Evolutionary conservation across 2,888 invertebrate species (phyloP).

Genomic region (Nycteola revayana): DNA sequence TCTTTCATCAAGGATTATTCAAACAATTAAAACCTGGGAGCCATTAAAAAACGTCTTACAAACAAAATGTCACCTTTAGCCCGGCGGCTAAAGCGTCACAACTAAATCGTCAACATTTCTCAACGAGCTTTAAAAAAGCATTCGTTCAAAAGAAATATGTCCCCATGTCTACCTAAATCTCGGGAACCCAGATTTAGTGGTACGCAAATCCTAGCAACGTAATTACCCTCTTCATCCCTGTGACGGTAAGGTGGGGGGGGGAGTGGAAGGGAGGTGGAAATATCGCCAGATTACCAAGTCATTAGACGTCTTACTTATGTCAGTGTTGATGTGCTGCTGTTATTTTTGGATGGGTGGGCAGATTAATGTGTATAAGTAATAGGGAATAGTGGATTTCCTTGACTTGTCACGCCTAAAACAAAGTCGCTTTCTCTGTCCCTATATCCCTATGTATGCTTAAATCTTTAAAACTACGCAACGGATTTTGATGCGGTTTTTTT

Average conservation of each 20-base stretch:
- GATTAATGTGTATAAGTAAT: too few species aligned
- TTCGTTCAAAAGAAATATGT: constrained; percentile 48
- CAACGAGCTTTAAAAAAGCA: constrained; percentile 41
- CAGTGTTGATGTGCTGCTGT: background rate
- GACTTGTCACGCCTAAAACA: too few species aligned
- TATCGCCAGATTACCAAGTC: constrained; percentile 29
- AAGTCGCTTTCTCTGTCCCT: too few species aligned
- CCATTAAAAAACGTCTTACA: too few species aligned
- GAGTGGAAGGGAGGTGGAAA: constrained; percentile 22
- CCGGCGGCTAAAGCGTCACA: background rate
- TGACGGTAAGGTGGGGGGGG: too few species aligned
- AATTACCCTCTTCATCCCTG: constrained; percentile 44
- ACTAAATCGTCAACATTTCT: constrained; percentile 7
- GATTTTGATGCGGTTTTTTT: too few species aligned
- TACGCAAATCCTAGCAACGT: constrained; percentile 52
- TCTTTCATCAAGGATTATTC: too few species aligned
- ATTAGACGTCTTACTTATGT: constrained; percentile 32
- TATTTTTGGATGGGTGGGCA: too few species aligned
- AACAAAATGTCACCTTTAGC: background rate
- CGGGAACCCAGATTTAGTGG: constrained; percentile 47
- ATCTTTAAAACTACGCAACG: too few species aligned
- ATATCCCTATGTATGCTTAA: too few species aligned
- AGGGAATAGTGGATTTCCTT: too few species aligned
- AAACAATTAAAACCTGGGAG: too few species aligned
- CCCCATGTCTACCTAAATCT: constrained; percentile 47